phyloP scores from a whole-genome alignment of 2,797 vertebrate species.

The Semotilus atromaculatus region DNA sequence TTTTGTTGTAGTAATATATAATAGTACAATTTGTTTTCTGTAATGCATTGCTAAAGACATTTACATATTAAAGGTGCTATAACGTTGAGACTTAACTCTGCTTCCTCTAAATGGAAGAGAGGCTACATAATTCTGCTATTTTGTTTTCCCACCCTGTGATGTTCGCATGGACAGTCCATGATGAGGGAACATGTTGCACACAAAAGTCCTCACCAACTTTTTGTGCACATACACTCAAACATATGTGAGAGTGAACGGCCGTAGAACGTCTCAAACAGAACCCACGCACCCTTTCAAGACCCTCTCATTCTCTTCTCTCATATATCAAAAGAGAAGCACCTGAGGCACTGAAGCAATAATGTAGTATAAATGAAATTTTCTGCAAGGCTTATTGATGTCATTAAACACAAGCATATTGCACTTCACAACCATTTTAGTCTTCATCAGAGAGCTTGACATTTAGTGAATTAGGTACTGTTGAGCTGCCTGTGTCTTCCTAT shows the following conservation, averaged over 20 bases:
- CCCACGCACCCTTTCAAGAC: constrained; percentile 41
- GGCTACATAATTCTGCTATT: neutral
- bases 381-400: constrained; percentile 85
- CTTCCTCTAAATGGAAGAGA: neutral
- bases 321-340: constrained; percentile 68
- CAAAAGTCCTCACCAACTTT: constrained; percentile 3
- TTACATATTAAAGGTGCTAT: neutral
- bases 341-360: constrained; percentile 83
- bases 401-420: constrained; percentile 84
- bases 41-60: neutral
- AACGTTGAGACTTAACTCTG: neutral
- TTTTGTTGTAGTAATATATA: neutral
- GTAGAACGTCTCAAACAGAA: neutral
- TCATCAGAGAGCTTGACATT: constrained; percentile 84
- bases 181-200: neutral
- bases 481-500: constrained; percentile 71
- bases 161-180: neutral
- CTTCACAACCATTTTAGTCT: constrained; percentile 83
- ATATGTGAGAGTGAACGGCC: neutral
- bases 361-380: constrained; percentile 82
- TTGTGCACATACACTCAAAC: neutral
- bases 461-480: constrained; percentile 81
- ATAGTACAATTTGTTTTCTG: neutral
- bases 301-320: constrained; percentile 45
- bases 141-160: neutral